Base-by-base conservation (phyloP, 2,888 invertebrate species). In the Rhyacophila evoluta region DNA sequence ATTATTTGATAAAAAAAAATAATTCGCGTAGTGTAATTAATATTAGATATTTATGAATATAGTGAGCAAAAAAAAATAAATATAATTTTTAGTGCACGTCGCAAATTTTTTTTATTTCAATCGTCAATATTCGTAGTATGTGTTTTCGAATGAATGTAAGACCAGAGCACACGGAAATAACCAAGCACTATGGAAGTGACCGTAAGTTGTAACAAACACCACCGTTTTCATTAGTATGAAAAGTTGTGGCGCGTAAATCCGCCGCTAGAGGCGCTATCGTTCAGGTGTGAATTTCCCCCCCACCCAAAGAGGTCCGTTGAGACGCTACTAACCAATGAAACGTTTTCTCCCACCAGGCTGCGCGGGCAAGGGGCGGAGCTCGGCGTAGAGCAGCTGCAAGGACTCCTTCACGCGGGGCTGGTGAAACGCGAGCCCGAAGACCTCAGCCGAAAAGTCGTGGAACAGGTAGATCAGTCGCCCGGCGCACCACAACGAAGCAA, bases 381-480 rank as follows among this genome's bases (percentile, higher is more conserved):
- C 91, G 92, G 87, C 87, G 85, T 83, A 84, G 90, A 90, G n/a
- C n/a, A n/a, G 86, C 90, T 89, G 86, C 89, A 79, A 73, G 89
- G 89, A 84, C 91, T 92, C 88, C 90, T 92, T 83, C 91, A 91
- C 88, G 90, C 92, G 86, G 92, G 92, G 86, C 91, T 92, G 86
- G 93, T 94, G 87, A 95, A 95, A 89, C 92, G 94, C 86, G 95
- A 95, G 88, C 95, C 95, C 85, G 95, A 95, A 89, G 95, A 95
- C 87, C 91, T 95, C 84, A 94, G 94, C 90, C 91, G 93, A 87
- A 92, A 92, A 89, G 88, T 91, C 87, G 90, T 91, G 87, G 91
- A 90, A 86, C 91, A 92, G 78, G 70, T 80, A 85, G 87, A 88
- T 86, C 91, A 86, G 91, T 88, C 83, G 86, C 91, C 88, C 90